phyloP scores from a whole-genome alignment of 2,888 invertebrate genomes.

The Peribatodes rhomboidaria region DNA sequence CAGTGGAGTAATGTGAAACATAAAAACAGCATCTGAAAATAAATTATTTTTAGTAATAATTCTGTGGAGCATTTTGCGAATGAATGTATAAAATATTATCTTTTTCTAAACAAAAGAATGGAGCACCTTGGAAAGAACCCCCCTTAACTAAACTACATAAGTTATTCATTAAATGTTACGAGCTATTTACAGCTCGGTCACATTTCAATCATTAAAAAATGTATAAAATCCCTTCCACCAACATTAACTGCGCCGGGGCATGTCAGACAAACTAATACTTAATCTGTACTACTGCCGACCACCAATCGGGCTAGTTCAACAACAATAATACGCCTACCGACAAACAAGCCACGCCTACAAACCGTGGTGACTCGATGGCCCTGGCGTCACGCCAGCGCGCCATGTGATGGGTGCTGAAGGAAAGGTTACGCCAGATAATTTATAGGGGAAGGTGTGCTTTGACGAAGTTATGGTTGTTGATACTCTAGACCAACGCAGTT shows the following conservation, averaged over 20 bases:
- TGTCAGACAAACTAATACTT: neutral
- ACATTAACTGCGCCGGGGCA: neutral
- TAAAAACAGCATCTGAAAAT: too few relatives aligned
- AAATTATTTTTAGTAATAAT: too few relatives aligned
- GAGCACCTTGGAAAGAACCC: too few relatives aligned
- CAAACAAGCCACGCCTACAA: neutral
- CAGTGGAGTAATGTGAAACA: too few relatives aligned
- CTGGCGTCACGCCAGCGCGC: slow-evolving; percentile 10
- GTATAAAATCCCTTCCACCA: neutral
- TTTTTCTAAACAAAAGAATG: too few relatives aligned
- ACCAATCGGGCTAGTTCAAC: slow-evolving; percentile 1
- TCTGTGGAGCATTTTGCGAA: too few relatives aligned
- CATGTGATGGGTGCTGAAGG: slow-evolving; percentile 2
- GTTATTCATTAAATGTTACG: too few relatives aligned
- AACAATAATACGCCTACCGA: slow-evolving; percentile 12
- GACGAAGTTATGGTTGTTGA: too few relatives aligned
- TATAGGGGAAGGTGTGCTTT: neutral
- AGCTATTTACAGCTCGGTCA: too few relatives aligned
- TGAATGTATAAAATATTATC: too few relatives aligned
- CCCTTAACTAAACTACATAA: too few relatives aligned
- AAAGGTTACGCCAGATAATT: slow-evolving; percentile 2
- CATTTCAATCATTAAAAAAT: neutral
- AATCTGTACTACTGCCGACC: neutral
- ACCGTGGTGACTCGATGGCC: slow-evolving; percentile 9
- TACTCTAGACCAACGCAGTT: too few relatives aligned